phyloP scores from a whole-genome alignment of 1,140 invertebrate genomes.

The Harlomillsia oculata region DNA sequence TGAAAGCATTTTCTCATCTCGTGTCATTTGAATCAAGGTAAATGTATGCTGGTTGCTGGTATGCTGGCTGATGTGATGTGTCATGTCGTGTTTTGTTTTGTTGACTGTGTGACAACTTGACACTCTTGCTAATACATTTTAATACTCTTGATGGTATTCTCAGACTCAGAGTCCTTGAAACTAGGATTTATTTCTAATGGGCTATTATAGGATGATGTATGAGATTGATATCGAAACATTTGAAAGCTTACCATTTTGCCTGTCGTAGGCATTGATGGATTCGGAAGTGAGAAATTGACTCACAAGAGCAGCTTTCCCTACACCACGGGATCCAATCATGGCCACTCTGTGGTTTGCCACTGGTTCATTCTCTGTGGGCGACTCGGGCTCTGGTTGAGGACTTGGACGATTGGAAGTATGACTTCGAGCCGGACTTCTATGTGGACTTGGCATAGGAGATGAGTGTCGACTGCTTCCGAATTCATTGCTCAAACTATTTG shows the following conservation, averaged over 20 bases:
- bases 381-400: slow-evolving; percentile 2
- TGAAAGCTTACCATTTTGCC: slow-evolving; percentile 53
- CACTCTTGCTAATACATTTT: too few species aligned
- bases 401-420: not conserved
- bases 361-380: slow-evolving; percentile 26
- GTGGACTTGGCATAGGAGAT: slow-evolving; percentile 22
- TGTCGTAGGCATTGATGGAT: slow-evolving; percentile 83
- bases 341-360: slow-evolving; percentile 59
- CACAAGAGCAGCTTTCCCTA: slow-evolving; percentile 80
- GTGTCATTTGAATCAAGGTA: too few species aligned
- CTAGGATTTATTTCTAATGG: too few species aligned
- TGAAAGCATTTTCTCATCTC: too few species aligned
- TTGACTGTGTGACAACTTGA: too few species aligned
- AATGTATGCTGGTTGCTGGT: too few species aligned
- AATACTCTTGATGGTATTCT: too few species aligned
- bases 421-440: not conserved
- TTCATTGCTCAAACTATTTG: slow-evolving; percentile 9
- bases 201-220: too few species aligned
- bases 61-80: too few species aligned
- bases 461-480: slow-evolving; percentile 11
- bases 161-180: too few species aligned
- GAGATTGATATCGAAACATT: too few species aligned
- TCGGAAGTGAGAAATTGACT: slow-evolving; percentile 91
- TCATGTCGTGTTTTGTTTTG: too few species aligned
- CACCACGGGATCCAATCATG: slow-evolving; percentile 72